Evolutionary conservation across 2,888 invertebrate species (phyloP), one percentile per base, ranked within the genome.

Genomic region (Craniophora ligustri): DNA sequence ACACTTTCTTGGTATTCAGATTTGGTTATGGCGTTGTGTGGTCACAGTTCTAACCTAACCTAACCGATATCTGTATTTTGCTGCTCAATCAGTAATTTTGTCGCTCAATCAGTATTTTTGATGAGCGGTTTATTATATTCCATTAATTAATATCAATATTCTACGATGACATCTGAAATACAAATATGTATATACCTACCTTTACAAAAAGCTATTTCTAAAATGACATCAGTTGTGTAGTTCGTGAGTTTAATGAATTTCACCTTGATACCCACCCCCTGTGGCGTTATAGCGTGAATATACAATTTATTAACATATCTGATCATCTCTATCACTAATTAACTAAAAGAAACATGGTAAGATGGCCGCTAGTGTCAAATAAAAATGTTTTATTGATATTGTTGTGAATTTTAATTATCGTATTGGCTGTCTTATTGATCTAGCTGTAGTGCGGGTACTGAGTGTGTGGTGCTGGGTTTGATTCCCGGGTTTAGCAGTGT

Each of bases 261-360:
- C 35, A 65, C 69, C 75, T 70, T 70, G 67, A 34, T 55, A 36
- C 34, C 36, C 5, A 57, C 75, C 67, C 61, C 69, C 71, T 14
- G 67, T 21, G 10, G 71, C 11, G 31, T 36, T 7, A 45, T 45
- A 57, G 69, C 67, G 69, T 70, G 51, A 74, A 70, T 51, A 51
- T 68, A 41, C 34, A 15, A 16, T 21, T 49, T 51, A 59, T 54
- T 51, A 69, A 39, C 58, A 70, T 54, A 58, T 48, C 23, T 14
- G 11, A 39, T 21, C 23, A 69, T 64, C 47, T 45, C 34, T 41
- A 48, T 30, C 6, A 45, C 23, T 69, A 73, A 65, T 58, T 69
- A 69, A 46, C 14, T 35, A 36, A 26, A 30, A 11, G n/a, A 35
- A 28, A 60, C 47, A 62, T 67, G 53, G 45, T 44, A 42, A 55